A percentile compares a stretch with the other conserved stretches of the same genome.
These are phyloP conservation scores for Podarcis lilfordi DNA, from an alignment of 2,797 vertebrate species.

Conservation along the genomic window DNA sequence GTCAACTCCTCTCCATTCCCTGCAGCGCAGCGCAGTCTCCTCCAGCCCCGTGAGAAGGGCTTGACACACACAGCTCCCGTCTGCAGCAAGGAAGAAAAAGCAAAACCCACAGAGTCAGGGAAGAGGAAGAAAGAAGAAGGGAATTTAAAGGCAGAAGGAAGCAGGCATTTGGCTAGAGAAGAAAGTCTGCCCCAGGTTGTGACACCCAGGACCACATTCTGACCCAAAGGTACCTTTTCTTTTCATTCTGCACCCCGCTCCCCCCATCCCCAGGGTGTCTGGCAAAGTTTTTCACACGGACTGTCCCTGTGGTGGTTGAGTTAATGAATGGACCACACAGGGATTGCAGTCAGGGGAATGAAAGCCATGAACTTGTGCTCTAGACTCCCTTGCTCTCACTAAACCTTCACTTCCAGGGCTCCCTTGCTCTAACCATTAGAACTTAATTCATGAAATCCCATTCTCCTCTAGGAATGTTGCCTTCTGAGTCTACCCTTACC, in stretches of 20 bases:
- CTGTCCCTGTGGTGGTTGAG: not conserved
- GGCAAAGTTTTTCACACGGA: not conserved
- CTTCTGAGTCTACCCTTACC: not conserved
- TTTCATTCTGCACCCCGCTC: not conserved
- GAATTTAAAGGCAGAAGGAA: not conserved
- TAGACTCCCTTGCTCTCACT: not conserved
- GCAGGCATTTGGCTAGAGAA: not conserved
- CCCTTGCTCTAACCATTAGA: not conserved
- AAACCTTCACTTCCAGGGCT: not conserved
- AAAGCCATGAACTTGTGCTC: not conserved
- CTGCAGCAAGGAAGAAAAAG: not conserved
- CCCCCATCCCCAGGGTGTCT: not conserved
- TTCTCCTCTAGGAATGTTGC: not conserved
- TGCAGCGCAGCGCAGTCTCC: constrained; percentile 26
- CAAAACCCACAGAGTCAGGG: not conserved
- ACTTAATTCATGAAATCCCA: not conserved
- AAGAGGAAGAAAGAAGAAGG: not conserved
- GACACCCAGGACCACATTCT: not conserved
- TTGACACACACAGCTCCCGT: constrained; percentile 25
- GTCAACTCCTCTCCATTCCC: constrained; percentile 31
- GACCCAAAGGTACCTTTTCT: constrained; percentile 23
- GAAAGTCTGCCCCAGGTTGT: not conserved
- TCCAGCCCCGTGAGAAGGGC: constrained; percentile 16
- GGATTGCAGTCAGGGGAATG: not conserved
- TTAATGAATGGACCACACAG: constrained; percentile 16